These are phyloP conservation scores for Neoniphon sammara DNA, from an alignment of 2,797 vertebrate species.

Conservation along the genomic window DNA sequence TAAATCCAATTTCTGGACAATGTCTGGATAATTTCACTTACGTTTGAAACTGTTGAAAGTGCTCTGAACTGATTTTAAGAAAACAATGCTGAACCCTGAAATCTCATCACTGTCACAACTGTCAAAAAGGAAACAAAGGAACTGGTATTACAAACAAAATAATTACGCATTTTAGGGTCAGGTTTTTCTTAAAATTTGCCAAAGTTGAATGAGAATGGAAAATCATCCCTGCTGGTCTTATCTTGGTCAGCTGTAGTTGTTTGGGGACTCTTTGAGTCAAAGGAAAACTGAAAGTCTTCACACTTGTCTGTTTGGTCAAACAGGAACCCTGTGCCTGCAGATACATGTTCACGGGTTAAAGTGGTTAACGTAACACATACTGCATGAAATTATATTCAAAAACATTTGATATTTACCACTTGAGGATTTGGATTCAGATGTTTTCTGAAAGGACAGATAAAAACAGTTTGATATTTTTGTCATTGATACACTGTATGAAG, in stretches of 20 bases:
- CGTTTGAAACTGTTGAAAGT: not conserved
- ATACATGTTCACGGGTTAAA: slow-evolving; percentile 16
- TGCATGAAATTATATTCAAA: not conserved
- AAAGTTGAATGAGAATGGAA: slow-evolving; percentile 83
- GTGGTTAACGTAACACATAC: not conserved
- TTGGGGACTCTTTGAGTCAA: slow-evolving; percentile 67
- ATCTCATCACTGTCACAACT: not conserved
- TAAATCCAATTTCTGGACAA: not conserved
- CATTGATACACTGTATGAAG: not conserved
- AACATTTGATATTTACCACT: slow-evolving; percentile 63
- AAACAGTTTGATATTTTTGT: slow-evolving; percentile 2
- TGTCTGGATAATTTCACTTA: not conserved
- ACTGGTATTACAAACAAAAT: not conserved
- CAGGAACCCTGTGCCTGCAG: slow-evolving; percentile 75
- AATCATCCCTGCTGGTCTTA: slow-evolving; percentile 54
- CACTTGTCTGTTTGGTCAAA: slow-evolving; percentile 76
- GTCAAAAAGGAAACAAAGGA: not conserved
- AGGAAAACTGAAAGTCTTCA: slow-evolving; percentile 81
- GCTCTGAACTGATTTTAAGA: not conserved
- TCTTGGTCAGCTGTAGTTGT: slow-evolving; percentile 40
- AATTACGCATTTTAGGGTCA: not conserved
- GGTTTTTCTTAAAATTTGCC: slow-evolving; percentile 42
- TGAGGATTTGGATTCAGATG: slow-evolving; percentile 69
- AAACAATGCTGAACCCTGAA: not conserved
- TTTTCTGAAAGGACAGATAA: slow-evolving; percentile 72